Evolutionary conservation across 2,113 vertebrate genomes (phyloP).

Genomic region (Corydoras sp.): DNA sequence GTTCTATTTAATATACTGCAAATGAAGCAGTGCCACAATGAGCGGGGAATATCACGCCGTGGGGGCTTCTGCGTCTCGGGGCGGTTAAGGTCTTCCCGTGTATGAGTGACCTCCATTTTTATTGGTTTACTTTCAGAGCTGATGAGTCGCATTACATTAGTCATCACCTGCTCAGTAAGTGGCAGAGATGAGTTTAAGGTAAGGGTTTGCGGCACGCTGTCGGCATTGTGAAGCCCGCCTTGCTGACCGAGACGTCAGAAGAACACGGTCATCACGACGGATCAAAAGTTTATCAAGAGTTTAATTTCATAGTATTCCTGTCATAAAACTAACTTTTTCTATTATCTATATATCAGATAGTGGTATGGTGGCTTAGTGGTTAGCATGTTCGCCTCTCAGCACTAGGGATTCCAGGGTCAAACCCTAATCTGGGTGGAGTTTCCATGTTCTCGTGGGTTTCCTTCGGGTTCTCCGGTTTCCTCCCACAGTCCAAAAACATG

Average conservation of each 20-base stretch:
- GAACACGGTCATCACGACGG: too few species aligned
- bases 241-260: not conserved
- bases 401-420: too few species aligned
- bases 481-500: too few species aligned
- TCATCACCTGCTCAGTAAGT: not conserved
- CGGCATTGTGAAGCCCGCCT: not conserved
- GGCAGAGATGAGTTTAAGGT: not conserved
- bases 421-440: too few species aligned
- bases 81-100: slow-evolving; percentile 23
- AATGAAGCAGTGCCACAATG: slow-evolving; percentile 56
- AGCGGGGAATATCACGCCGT: slow-evolving; percentile 40
- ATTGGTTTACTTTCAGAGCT: slow-evolving; percentile 30
- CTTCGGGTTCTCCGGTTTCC: too few species aligned
- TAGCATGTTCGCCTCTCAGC: too few species aligned
- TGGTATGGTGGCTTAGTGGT: too few species aligned
- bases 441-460: too few species aligned
- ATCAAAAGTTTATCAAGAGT: too few species aligned
- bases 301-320: too few species aligned
- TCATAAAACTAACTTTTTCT: too few species aligned
- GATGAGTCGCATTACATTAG: slow-evolving; percentile 14
- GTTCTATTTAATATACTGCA: slow-evolving; percentile 58
- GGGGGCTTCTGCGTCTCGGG: slow-evolving; percentile 32
- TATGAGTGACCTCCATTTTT: slow-evolving; percentile 21
- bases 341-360: too few species aligned
- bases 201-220: not conserved